A percentile compares a stretch with the other conserved stretches of the same genome.
These are phyloP conservation scores for Anas platyrhynchos DNA, from an alignment of 2,113 vertebrate genomes.

Conservation along the genomic window DNA sequence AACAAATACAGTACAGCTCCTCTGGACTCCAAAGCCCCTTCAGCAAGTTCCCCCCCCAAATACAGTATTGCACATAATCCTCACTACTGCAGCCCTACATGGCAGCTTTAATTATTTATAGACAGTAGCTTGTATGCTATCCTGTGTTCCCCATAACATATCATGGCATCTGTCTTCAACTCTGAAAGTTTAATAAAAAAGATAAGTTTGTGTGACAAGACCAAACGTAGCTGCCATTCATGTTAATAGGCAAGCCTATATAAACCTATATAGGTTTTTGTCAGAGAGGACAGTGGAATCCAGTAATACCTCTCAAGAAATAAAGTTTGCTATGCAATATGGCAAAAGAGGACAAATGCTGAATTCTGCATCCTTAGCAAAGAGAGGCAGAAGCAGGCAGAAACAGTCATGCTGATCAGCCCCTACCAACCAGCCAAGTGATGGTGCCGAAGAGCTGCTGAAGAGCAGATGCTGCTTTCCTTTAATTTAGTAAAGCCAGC, in stretches of 20 bases:
- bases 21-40: neutral
- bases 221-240: neutral
- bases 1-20: accelerated
- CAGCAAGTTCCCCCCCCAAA: neutral
- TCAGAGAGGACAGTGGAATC: neutral
- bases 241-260: neutral
- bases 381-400: neutral
- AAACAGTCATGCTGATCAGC: neutral
- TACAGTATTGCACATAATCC: neutral
- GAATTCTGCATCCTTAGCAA: neutral
- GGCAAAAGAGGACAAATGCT: neutral
- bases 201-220: neutral
- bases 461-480: slow-evolving; percentile 40
- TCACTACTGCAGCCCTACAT: neutral
- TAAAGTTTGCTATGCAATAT: neutral
- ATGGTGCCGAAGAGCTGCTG: slow-evolving; percentile 41
- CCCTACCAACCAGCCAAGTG: neutral
- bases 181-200: neutral
- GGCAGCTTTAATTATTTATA: neutral
- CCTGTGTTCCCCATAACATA: neutral
- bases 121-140: neutral
- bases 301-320: neutral
- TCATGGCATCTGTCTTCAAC: neutral
- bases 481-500: slow-evolving; percentile 31
- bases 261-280: neutral